Base-by-base conservation (phyloP, 1,140 invertebrate genomes). In the Procambarus virginalis region DNA sequence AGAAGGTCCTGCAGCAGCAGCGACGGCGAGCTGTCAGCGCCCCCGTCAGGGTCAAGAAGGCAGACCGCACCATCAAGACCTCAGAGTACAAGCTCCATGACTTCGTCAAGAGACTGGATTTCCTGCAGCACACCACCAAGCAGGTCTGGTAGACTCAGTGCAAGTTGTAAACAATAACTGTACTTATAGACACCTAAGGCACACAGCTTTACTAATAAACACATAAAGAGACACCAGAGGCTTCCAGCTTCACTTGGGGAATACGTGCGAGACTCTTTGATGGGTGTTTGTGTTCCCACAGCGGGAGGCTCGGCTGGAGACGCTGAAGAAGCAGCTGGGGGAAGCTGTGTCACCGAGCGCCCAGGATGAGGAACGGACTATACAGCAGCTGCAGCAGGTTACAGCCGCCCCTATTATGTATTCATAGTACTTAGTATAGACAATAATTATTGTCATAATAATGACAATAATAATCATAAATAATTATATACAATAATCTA, bases 51-150 rank as follows among this genome's bases (percentile, higher is more conserved):
- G 91, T 91, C 45, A 89, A 76, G 77, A 85, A 79, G 10, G 91
- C 91, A 12, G 91, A 89, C 20, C 60, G 75, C 8, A 86, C 91
- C 70, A 89, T 91, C 51, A 86, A 55, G 48, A 78, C 87, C 58
- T 76, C 91, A 20, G 83, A 91, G 51, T 91, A 91, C 83, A 91
- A 89, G 58, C 87, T 91, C 8, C 91, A 91, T 70, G 91, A 91
- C 70, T 70, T 89, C 45, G 86, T 86, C 64, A 91, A 91, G 58
- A 89, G 88, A 55, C 86, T 91, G 1, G 89, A 91, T 81, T 89
- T 89, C 45, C 91, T 91, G 48, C 64, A 89, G 6, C 91, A 91
- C 68, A 86, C 73, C 46, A 46, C 48, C 9, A 80, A 73, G 10
- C 86, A 88, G 86, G 91, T 91, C 12, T 64, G 89, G 34, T 34